Evolutionary conservation across 2,888 invertebrate species (phyloP), one percentile per base, ranked within the genome.

Genomic region (Vanessa cardui): DNA sequence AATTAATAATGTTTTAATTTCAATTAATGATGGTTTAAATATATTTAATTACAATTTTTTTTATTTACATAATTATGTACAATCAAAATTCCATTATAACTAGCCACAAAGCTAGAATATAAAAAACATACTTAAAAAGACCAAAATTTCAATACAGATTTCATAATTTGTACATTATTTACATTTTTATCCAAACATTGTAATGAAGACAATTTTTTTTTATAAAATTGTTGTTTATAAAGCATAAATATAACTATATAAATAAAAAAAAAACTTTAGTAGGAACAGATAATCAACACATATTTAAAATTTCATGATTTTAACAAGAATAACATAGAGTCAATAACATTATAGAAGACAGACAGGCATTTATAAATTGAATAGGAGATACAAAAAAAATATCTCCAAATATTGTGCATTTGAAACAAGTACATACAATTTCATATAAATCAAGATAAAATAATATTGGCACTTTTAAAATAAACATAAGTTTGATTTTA

Each of bases 1-100:
- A 84, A 83, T 81, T 82, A 85, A 85, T 85, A 81, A 82, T 81
- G 76, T 86, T 75, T 84, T 84, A 88, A 85, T 87, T 83, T 80
- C 56, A 85, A 85, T 77, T 87, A 86, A 77, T 90, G 89, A 88
- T 83, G 83, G 88, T 90, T 88, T 91, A 90, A 87, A 89, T 88
- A 89, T 87, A 85, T 84, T 79, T 80, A 86, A 81, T 81, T 83
- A 81, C 69, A 75, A 64, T 78, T 80, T 74, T 56, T 79, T 79
- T 72, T 90, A 90, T 90, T 83, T 90, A 90, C 89, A 90, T 77
- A 85, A 85, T 81, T 90, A 89, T 89, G 72, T 90, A 90, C 88
- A 91, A 72, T 81, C 78, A 74, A 80, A 69, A 54, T 71, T 70
- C 70, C 70, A 75, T 76, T 78, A 82, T 72, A 71, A 73, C 85